A percentile compares a stretch with the other conserved stretches of the same genome.
These are phyloP conservation scores for Anastrepha ludens DNA, from an alignment of 1,140 invertebrate species.

Conservation along the genomic window DNA sequence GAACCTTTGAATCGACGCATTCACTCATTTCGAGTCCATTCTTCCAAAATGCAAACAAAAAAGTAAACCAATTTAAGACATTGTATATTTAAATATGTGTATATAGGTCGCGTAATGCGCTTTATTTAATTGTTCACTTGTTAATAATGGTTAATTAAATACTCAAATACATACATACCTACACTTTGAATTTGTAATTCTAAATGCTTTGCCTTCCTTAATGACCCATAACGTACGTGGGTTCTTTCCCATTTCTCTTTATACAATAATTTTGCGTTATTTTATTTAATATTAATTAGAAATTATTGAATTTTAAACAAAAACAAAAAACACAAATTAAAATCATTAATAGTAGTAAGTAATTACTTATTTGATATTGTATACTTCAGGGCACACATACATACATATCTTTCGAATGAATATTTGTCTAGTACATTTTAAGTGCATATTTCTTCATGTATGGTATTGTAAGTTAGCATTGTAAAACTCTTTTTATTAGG, in stretches of 20 bases:
- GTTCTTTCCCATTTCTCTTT: neutral
- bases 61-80: neutral
- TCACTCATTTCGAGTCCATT: no score
- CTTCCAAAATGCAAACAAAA: no score
- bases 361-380: constrained; percentile 9
- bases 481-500: neutral
- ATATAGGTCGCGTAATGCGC: neutral
- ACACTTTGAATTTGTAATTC: constrained; percentile 9
- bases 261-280: neutral
- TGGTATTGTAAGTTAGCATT: neutral
- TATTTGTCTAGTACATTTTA: no score
- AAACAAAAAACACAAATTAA: neutral
- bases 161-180: neutral
- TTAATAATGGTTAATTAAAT: constrained; percentile 27
- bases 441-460: neutral
- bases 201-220: neutral
- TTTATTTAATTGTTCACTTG: constrained; percentile 16
- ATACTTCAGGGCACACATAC: neutral
- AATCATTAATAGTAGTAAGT: neutral
- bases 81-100: neutral
- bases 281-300: neutral
- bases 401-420: neutral
- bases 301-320: neutral
- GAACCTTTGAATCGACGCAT: no score
- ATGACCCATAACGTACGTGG: neutral